Percentiles rank a stretch among this genome's conserved stretches.
These are phyloP conservation scores for Ephydatia muelleri DNA, from an alignment of 37 sponge, comb jelly and placozoan genomes.

Conservation along the genomic window DNA sequence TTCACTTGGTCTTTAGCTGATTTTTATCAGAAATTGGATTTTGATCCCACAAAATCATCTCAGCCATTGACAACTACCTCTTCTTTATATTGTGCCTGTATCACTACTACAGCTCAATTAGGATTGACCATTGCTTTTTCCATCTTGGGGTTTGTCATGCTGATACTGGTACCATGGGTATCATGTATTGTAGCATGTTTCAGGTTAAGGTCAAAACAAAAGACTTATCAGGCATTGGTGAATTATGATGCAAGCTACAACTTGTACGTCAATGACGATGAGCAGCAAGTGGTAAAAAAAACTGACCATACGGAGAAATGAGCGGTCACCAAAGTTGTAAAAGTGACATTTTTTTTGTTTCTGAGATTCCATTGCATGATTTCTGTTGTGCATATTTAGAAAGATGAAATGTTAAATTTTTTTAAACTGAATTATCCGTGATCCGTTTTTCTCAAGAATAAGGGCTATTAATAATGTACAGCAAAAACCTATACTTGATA, in stretches of 20 bases:
- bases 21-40: background rate
- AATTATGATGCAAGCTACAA: background rate
- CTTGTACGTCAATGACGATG: background rate
- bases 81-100: background rate
- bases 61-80: background rate
- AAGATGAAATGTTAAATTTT: no score
- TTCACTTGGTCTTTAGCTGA: constrained; percentile 8
- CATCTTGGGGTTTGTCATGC: background rate
- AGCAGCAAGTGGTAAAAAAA: no score
- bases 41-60: background rate
- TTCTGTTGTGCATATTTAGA: no score
- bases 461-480: no score
- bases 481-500: no score
- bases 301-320: no score
- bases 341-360: no score
- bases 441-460: no score
- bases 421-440: no score
- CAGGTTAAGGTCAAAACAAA: background rate
- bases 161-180: background rate
- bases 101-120: background rate
- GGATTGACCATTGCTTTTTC: background rate
- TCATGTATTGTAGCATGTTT: background rate
- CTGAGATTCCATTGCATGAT: no score
- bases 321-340: no score
- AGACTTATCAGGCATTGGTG: background rate